These are phyloP conservation scores for Diceros bicornis DNA, from an alignment of 2,797 vertebrate genomes.

Conservation along the genomic window DNA sequence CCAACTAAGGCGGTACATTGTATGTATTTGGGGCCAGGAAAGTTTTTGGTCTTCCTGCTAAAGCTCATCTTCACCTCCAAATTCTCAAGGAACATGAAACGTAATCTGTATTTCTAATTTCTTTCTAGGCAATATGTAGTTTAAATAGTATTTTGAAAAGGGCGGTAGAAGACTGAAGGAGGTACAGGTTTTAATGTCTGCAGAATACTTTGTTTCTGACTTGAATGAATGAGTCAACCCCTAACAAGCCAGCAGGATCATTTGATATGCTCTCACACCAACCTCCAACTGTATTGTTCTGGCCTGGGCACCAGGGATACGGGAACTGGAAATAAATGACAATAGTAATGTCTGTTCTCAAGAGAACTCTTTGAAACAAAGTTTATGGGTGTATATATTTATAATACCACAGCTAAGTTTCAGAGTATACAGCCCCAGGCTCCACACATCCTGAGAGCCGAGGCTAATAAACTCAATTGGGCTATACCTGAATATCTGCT, in stretches of 20 bases:
- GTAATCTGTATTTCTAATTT: background rate
- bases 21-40: background rate
- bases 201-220: background rate
- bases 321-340: background rate
- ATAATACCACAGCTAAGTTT: background rate
- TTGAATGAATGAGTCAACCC: background rate
- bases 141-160: slow-evolving; percentile 24
- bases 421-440: background rate
- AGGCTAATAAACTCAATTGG: background rate
- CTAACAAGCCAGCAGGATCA: background rate
- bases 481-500: background rate
- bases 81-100: background rate
- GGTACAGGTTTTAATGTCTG: background rate
- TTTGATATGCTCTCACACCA: background rate
- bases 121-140: background rate
- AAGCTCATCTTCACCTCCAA: background rate
- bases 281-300: background rate
- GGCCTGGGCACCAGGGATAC: background rate
- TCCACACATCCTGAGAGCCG: background rate
- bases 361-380: background rate
- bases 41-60: background rate
- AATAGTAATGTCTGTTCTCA: background rate
- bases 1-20: background rate
- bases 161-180: background rate
- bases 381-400: background rate